phyloP scores from a whole-genome alignment of 2,797 vertebrate genomes.

The Thalassophryne amazonica region DNA sequence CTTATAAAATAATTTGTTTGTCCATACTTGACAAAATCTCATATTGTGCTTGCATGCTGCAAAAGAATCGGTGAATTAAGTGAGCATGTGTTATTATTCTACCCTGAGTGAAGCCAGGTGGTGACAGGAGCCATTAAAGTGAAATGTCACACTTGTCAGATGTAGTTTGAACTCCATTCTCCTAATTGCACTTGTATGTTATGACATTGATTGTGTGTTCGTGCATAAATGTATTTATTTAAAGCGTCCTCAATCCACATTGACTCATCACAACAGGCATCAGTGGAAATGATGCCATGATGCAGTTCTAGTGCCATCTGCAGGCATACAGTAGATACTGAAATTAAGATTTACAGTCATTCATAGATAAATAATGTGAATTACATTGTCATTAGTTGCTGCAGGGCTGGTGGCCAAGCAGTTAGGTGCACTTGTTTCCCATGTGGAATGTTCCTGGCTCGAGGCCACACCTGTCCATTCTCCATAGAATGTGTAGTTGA shows the following conservation, averaged over 20 bases:
- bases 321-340: conserved; percentile 26
- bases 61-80: conserved; percentile 6
- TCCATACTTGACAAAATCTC: too few species aligned
- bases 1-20: too few species aligned
- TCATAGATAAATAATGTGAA: background rate
- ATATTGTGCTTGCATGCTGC: background rate
- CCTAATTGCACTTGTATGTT: conserved; percentile 17
- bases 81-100: conserved; percentile 4
- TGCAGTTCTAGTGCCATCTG: conserved; percentile 62
- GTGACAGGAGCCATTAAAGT: conserved; percentile 36
- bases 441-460: too few species aligned
- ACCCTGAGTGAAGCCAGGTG: background rate
- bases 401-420: too few species aligned
- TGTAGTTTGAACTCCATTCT: conserved; percentile 44
- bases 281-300: background rate
- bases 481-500: too few species aligned
- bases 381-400: too few species aligned
- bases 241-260: background rate
- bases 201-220: background rate
- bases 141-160: conserved; percentile 59
- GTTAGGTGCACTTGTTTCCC: too few species aligned
- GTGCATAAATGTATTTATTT: conserved; percentile 1
- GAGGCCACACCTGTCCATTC: too few species aligned
- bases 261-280: background rate
- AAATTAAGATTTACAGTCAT: background rate